Percentiles rank a stretch among this genome's conserved stretches.
Conservation (phyloP, 2,797 vertebrate genomes). For the Sebastes steindachneri region DNA sequence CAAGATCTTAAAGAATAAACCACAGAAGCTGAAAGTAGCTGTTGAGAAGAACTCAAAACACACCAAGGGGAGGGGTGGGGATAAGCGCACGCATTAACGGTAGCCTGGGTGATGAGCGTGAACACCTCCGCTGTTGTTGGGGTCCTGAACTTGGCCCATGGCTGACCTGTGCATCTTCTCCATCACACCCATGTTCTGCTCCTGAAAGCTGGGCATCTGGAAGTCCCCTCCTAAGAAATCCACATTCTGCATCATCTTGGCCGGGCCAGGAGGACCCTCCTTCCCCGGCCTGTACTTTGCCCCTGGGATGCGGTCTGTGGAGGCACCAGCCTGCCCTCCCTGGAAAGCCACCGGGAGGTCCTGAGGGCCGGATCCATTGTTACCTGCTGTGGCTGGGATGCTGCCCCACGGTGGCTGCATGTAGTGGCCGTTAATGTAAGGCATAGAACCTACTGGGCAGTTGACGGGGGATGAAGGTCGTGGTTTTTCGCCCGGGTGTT, state of each 20-base stretch:
- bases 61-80: conserved; percentile 50
- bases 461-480: conserved; percentile 88
- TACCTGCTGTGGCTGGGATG: conserved; percentile 90
- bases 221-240: conserved; percentile 93
- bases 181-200: conserved; percentile 89
- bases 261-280: conserved; percentile 78
- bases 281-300: conserved; percentile 89
- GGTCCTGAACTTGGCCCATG: conserved; percentile 87
- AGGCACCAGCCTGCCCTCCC: conserved; percentile 83
- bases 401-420: conserved; percentile 92
- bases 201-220: conserved; percentile 90
- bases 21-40: conserved; percentile 53
- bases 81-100: conserved; percentile 79
- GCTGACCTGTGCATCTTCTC: conserved; percentile 91
- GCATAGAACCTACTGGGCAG: conserved; percentile 83
- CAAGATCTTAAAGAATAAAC: conserved; percentile 67
- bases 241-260: conserved; percentile 89
- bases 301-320: conserved; percentile 89
- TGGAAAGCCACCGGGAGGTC: conserved; percentile 91
- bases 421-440: conserved; percentile 93
- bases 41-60: conserved; percentile 51
- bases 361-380: conserved; percentile 92
- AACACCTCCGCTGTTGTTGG: conserved; percentile 87
- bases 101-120: conserved; percentile 94
- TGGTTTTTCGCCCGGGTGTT: conserved; percentile 89